phyloP scores from a whole-genome alignment of 2,888 invertebrate species.

The Neoascia interrupta region DNA sequence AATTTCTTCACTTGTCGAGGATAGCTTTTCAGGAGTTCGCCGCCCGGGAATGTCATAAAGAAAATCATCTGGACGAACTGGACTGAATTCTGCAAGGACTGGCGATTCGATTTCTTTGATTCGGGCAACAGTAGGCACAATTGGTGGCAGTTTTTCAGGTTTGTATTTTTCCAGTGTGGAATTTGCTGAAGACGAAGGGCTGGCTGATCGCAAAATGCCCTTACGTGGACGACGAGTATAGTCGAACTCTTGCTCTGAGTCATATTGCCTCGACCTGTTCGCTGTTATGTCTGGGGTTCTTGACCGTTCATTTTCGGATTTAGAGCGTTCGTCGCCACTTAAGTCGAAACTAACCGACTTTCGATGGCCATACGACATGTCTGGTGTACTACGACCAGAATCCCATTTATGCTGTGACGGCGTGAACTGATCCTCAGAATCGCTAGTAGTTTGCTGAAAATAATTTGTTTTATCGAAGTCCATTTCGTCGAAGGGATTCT shows the following conservation, averaged over 20 bases:
- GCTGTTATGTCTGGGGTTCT: slow-evolving; percentile 71
- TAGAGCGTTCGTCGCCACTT: slow-evolving; percentile 78
- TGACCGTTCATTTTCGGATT: slow-evolving; percentile 77
- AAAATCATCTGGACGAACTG: slow-evolving; percentile 51
- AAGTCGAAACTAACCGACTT: slow-evolving; percentile 80
- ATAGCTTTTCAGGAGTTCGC: slow-evolving; percentile 68
- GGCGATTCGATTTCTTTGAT: slow-evolving; percentile 78
- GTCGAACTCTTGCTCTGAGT: slow-evolving; percentile 78
- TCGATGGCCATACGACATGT: slow-evolving; percentile 74
- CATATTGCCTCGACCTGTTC: slow-evolving; percentile 73
- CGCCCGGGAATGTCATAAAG: slow-evolving; percentile 71
- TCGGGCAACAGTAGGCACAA: slow-evolving; percentile 77
- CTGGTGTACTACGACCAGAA: slow-evolving; percentile 78
- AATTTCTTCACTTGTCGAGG: slow-evolving; percentile 74
- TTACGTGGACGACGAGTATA: slow-evolving; percentile 74
- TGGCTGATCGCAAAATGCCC: slow-evolving; percentile 78
- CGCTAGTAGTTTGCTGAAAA: slow-evolving; percentile 74
- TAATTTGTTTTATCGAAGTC: slow-evolving; percentile 29
- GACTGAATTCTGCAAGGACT: slow-evolving; percentile 73
- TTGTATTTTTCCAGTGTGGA: slow-evolving; percentile 75
- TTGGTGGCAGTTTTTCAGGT: slow-evolving; percentile 73
- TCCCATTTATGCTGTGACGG: slow-evolving; percentile 70
- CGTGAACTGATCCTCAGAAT: slow-evolving; percentile 77
- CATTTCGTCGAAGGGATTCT: neutral
- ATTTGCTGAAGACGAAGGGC: slow-evolving; percentile 76